These are phyloP conservation scores for Ischnus inquisitorius DNA, from an alignment of 2,888 invertebrate species.

Conservation along the genomic window DNA sequence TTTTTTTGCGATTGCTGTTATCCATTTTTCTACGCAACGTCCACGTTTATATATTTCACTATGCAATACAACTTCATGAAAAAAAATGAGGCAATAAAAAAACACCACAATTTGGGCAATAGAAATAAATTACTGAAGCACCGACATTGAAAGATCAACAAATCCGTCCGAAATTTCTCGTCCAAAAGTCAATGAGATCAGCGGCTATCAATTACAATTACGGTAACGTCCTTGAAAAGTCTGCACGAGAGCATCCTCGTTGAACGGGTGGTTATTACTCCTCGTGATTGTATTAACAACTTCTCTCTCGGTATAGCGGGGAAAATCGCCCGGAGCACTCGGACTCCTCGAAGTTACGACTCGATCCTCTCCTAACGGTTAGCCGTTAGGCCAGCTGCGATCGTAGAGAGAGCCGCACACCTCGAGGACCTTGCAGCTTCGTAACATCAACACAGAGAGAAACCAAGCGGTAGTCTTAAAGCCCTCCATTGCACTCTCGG, in stretches of 20 bases:
- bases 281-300: slow-evolving; percentile 55
- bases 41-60: no score
- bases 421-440: slow-evolving; percentile 75
- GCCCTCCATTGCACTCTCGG: slow-evolving; percentile 36
- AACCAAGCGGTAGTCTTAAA: slow-evolving; percentile 28
- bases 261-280: slow-evolving; percentile 51
- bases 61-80: no score
- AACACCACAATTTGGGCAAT: no score
- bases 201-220: slow-evolving; percentile 44
- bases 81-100: no score
- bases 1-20: no score
- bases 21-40: no score
- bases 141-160: neutral
- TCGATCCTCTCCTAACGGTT: slow-evolving; percentile 76
- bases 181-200: slow-evolving; percentile 5
- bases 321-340: slow-evolving; percentile 61
- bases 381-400: slow-evolving; percentile 78
- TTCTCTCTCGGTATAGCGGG: slow-evolving; percentile 53
- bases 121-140: no score
- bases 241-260: slow-evolving; percentile 9
- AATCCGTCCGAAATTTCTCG: slow-evolving; percentile 6
- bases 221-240: slow-evolving; percentile 38
- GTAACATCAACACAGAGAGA: slow-evolving; percentile 38
- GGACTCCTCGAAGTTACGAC: slow-evolving; percentile 62
- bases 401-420: slow-evolving; percentile 45